phyloP scores from a whole-genome alignment of 2,888 invertebrate genomes.

The Myopa testacea region DNA sequence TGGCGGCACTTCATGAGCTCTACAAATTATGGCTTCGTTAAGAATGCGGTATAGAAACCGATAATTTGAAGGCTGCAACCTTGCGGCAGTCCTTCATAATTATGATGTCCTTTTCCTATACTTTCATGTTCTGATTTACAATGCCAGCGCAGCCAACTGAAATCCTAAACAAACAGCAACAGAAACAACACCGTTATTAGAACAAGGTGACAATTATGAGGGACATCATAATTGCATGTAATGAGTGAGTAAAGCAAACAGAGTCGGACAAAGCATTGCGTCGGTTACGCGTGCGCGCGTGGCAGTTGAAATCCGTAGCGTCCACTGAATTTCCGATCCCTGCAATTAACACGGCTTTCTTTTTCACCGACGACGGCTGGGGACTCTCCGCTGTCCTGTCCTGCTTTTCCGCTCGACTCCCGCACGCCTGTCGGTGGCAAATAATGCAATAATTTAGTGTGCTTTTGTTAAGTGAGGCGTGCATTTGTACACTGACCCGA shows the following conservation, averaged over 20 bases:
- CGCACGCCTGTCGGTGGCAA: not conserved
- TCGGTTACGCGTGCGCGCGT: not conserved
- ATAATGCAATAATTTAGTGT: not conserved
- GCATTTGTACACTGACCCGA: not conserved
- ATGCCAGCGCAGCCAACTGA: not conserved
- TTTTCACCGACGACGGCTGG: no score
- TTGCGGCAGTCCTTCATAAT: no score
- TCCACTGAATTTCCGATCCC: not conserved
- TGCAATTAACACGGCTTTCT: not conserved
- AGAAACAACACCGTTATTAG: not conserved
- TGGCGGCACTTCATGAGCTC: no score
- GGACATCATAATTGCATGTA: constrained; percentile 5
- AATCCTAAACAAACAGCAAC: constrained; percentile 7
- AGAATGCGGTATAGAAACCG: no score
- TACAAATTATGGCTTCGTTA: no score
- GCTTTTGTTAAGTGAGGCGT: constrained; percentile 16
- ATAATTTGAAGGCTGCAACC: no score
- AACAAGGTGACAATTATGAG: not conserved
- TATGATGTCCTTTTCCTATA: no score
- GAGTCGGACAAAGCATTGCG: not conserved
- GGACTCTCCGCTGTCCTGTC: no score
- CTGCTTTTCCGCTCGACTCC: no score
- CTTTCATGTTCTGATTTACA: no score
- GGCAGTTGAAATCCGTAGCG: not conserved
- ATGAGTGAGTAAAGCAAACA: constrained; percentile 1